Evolutionary conservation across 2,113 vertebrate species (phyloP).

Genomic region (Merops nubicus): DNA sequence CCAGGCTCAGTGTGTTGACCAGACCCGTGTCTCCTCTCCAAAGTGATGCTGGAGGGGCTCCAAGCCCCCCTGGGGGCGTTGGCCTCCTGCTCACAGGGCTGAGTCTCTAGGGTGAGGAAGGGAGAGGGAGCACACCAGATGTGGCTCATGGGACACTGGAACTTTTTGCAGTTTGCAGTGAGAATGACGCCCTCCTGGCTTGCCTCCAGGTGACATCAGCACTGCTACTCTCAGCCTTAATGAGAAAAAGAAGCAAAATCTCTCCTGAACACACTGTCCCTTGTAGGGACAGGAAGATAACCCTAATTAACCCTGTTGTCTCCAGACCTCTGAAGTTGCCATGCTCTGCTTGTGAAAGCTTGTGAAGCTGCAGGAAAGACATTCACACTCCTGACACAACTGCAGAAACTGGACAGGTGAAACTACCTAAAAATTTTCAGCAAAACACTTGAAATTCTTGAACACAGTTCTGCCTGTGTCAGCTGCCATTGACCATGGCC

Average conservation of each 20-base stretch:
- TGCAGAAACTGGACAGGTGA: neutral
- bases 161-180: neutral
- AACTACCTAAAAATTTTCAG: neutral
- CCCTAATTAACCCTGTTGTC: neutral
- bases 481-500: neutral
- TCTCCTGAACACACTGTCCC: neutral
- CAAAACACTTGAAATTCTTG: neutral
- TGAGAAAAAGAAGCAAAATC: neutral
- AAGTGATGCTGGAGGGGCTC: accelerated
- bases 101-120: neutral
- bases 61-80: accelerated
- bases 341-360: neutral
- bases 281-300: neutral
- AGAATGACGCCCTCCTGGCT: neutral
- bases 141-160: neutral
- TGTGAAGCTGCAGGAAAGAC: neutral
- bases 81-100: neutral
- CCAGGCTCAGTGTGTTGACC: accelerated
- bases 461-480: neutral
- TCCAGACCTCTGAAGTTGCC: neutral
- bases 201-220: neutral
- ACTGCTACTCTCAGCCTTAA: neutral
- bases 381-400: neutral
- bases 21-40: neutral
- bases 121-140: accelerated